Evolutionary conservation across 2,113 vertebrate species (phyloP).

Genomic region (Antechinus flavipes): DNA sequence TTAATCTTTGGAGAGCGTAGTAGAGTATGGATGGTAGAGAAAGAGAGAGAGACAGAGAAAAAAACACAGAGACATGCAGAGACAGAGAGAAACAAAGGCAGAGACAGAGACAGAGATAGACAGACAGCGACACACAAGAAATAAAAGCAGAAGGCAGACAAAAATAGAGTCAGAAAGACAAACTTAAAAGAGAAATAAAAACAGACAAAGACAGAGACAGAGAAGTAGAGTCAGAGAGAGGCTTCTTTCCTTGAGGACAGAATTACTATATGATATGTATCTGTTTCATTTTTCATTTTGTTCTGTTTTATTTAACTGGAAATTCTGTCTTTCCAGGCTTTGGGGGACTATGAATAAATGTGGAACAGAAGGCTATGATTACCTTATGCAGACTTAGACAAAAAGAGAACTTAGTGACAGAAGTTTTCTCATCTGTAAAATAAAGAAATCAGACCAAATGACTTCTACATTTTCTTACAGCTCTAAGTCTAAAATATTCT

Average conservation of each 20-base stretch:
- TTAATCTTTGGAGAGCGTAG: neutral
- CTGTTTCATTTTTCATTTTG: neutral
- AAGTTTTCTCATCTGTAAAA: neutral
- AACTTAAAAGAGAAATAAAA: neutral
- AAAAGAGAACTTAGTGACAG: neutral
- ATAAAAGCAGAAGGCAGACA: neutral
- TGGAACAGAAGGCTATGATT: neutral
- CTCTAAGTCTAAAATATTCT: neutral
- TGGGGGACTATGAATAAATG: neutral
- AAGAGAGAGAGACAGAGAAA: neutral
- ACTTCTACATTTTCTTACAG: neutral
- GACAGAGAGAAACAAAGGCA: neutral
- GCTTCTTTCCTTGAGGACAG: neutral
- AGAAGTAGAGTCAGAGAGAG: neutral
- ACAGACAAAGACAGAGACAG: neutral
- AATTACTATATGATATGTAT: neutral
- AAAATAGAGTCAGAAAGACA: neutral
- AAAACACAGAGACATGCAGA: neutral
- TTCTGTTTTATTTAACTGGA: neutral
- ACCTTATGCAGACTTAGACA: neutral
- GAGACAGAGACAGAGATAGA: neutral
- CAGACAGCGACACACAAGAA: too few relatives aligned
- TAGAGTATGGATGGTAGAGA: neutral
- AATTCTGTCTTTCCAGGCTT: neutral
- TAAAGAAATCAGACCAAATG: neutral